Base-by-base conservation (phyloP, 2,888 invertebrate species). In the Agapostemon virescens region DNA sequence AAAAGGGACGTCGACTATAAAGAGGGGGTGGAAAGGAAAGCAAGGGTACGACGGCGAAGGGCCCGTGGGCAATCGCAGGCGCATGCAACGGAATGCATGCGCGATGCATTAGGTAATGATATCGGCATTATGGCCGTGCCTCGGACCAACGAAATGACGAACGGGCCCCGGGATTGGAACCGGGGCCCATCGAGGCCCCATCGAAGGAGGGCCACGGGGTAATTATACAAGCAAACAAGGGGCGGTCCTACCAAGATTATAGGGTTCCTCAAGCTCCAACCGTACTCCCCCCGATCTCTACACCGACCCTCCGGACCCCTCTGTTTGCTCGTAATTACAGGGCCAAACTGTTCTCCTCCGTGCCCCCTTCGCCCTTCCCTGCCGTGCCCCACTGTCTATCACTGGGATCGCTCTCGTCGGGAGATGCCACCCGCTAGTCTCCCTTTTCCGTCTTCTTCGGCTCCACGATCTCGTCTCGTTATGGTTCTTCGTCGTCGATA, bases 151-250 rank as follows among this genome's bases (percentile, higher is more conserved):
- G 88, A 88, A 87, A 87, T 88, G 88, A 88, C 88, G 88, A 86
- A 87, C 85, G 83, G 87, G 82, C 85, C 88, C 86, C 85, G 84
- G 90, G 86, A 90, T 90, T 87, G 87, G 87, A 84, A 84, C 81
- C 83, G 85, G 86, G 86, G 84, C 84, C 88, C 87, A 80, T 84
- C 84, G 84, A 58, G 82, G 83, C 83, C 85, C 83, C 88, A 89
- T 90, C 88, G 88, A 89, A 88, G 89, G 89, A 88, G 88, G 89
- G 87, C 86, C 84, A 89, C 81, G 82, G 88, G 90, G 91, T 90
- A 91, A 91, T 91, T 90, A 91, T 90, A 90, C 91, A 91, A 91
- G 91, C 91, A 91, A 91, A 91, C 91, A 91, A 91, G 91, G 89
- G 91, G 90, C 90, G 90, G 91, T 88, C 87, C 90, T 88, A 81